Evolutionary conservation across 2,113 vertebrate genomes (phyloP).

Genomic region (Spilogale gracilis): DNA sequence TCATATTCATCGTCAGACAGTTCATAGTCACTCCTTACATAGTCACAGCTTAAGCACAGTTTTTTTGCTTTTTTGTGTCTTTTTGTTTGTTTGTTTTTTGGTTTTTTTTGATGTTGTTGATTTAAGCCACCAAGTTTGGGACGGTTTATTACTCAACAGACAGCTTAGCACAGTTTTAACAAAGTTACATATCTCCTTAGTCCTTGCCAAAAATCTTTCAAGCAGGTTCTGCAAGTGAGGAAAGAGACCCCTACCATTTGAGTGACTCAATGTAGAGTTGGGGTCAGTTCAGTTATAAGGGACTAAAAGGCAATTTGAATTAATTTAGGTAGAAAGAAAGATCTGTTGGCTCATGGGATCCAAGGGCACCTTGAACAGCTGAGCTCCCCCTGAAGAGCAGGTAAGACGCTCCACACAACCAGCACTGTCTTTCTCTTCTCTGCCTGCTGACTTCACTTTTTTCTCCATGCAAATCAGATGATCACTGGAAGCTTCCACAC

Average conservation of each 20-base stretch:
- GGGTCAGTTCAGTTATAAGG: constrained; percentile 23
- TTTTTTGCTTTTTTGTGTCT: too few species aligned
- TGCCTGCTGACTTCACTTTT: not conserved
- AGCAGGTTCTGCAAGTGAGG: constrained; percentile 45
- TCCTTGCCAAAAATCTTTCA: constrained; percentile 34
- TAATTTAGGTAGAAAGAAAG: constrained; percentile 35
- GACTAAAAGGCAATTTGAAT: not conserved
- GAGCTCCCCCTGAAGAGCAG: not conserved
- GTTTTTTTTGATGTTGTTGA: too few species aligned
- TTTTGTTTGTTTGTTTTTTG: too few species aligned
- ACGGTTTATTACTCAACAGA: too few species aligned
- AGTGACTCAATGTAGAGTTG: not conserved
- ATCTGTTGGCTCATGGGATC: constrained; percentile 41
- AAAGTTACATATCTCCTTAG: not conserved
- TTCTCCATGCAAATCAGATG: not conserved
- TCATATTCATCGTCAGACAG: not conserved
- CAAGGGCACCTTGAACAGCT: not conserved
- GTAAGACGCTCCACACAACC: not conserved
- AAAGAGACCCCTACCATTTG: constrained; percentile 37
- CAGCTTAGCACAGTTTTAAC: not conserved
- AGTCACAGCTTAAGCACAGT: not conserved
- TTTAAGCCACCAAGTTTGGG: too few species aligned
- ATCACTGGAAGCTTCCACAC: not conserved
- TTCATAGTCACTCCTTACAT: not conserved
- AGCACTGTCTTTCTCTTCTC: not conserved